Evolutionary conservation across 2,797 vertebrate genomes (phyloP).

Genomic region (Lycodopsis pacificus): DNA sequence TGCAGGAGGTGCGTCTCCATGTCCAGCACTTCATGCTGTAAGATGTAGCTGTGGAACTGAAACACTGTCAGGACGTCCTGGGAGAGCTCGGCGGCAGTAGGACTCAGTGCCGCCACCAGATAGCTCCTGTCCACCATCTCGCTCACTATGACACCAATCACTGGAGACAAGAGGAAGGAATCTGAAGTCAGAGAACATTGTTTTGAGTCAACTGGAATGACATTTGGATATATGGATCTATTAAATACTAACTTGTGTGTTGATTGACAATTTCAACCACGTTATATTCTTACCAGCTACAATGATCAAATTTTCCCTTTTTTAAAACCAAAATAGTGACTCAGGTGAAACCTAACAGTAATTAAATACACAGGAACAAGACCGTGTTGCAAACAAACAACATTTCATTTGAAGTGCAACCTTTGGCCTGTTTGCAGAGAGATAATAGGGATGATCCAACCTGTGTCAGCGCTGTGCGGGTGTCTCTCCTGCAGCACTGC

Average conservation of each 20-base stretch:
- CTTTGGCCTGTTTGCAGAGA: constrained; percentile 21
- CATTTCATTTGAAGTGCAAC: not conserved
- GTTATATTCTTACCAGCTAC: constrained; percentile 1
- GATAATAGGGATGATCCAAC: constrained; percentile 64
- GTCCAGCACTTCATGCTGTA: constrained; percentile 86
- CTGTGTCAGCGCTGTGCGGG: constrained; percentile 86
- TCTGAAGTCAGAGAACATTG: not conserved
- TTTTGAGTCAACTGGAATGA: not conserved
- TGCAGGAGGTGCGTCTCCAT: constrained; percentile 91
- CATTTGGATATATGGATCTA: not conserved
- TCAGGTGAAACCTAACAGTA: not conserved
- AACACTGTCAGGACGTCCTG: constrained; percentile 94
- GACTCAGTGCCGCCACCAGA: constrained; percentile 73
- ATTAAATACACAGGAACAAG: not conserved
- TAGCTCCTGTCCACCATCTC: constrained; percentile 92
- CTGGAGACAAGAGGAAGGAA: constrained; percentile 71
- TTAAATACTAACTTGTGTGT: not conserved
- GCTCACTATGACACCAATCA: constrained; percentile 88
- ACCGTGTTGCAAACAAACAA: not conserved
- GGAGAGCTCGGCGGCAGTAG: constrained; percentile 80
- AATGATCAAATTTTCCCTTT: not conserved
- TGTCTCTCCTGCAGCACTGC: constrained; percentile 85
- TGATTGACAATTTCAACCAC: too few relatives aligned
- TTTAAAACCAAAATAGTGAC: constrained; percentile 13
- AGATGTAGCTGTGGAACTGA: constrained; percentile 92